phyloP scores from a whole-genome alignment of 1,140 invertebrate genomes.

The Heliconius congener region DNA sequence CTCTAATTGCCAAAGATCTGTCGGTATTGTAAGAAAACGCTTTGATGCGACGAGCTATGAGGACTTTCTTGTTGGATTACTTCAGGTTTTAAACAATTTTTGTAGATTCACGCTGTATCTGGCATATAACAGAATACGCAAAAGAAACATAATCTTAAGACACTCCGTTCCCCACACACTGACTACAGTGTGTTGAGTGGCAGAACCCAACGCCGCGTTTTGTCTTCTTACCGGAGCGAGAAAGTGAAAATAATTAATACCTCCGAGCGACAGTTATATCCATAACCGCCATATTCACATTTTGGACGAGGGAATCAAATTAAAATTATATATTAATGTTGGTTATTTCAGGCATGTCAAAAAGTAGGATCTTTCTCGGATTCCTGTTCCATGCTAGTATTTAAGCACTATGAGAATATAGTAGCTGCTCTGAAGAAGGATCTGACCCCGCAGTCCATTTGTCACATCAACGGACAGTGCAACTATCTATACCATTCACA shows the following conservation, averaged over 20 bases:
- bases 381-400: slow-evolving; percentile 87
- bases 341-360: slow-evolving; percentile 82
- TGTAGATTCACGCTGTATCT: no score
- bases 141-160: no score
- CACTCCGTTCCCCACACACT: no score
- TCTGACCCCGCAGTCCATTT: slow-evolving; percentile 85
- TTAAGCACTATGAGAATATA: slow-evolving; percentile 87
- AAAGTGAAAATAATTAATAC: no score
- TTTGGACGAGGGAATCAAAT: no score
- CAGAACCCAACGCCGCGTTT: no score
- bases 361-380: slow-evolving; percentile 87
- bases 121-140: no score
- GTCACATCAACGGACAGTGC: slow-evolving; percentile 89
- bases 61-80: slow-evolving; percentile 82
- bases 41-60: slow-evolving; percentile 82
- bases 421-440: slow-evolving; percentile 83
- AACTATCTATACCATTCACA: slow-evolving; percentile 84
- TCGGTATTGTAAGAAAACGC: slow-evolving; percentile 80
- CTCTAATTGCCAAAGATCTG: slow-evolving; percentile 82
- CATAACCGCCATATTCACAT: no score
- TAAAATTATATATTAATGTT: not conserved
- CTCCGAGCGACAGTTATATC: no score
- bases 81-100: slow-evolving; percentile 68
- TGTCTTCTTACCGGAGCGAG: no score
- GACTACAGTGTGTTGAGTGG: no score